Conservation (phyloP, 1,140 invertebrate species). For the Sycophaga agraensis region DNA sequence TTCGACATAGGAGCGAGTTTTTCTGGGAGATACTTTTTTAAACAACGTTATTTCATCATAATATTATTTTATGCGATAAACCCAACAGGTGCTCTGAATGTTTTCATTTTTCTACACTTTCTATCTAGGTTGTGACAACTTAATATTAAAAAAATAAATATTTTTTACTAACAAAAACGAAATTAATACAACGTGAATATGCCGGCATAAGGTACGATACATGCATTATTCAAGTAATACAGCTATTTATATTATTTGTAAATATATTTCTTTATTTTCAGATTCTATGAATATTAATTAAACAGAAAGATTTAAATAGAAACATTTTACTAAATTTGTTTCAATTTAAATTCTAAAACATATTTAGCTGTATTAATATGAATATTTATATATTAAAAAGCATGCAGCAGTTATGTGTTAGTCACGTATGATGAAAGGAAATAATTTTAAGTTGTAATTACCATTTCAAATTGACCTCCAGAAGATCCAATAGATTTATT, state of each 20-base stretch:
- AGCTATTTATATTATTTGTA: slow-evolving; percentile 28
- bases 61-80: too few species aligned
- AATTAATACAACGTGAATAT: slow-evolving; percentile 50
- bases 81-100: slow-evolving; percentile 51
- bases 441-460: slow-evolving; percentile 32
- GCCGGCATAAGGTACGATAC: slow-evolving; percentile 54
- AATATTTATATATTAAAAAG: slow-evolving; percentile 36
- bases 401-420: slow-evolving; percentile 38
- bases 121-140: slow-evolving; percentile 15
- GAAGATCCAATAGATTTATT: slow-evolving; percentile 51
- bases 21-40: slow-evolving; percentile 32
- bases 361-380: slow-evolving; percentile 36
- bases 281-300: background rate
- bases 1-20: slow-evolving; percentile 40
- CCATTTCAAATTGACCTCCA: slow-evolving; percentile 57
- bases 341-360: too few species aligned
- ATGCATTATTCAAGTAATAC: slow-evolving; percentile 50
- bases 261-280: background rate
- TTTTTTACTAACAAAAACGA: slow-evolving; percentile 32
- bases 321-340: background rate
- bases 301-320: too few species aligned
- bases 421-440: slow-evolving; percentile 32
- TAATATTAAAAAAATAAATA: slow-evolving; percentile 30
- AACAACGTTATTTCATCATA: too few species aligned
- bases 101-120: slow-evolving; percentile 25